Evolutionary conservation across 2,113 vertebrate species (phyloP).

Genomic region (Deroptyus accipitrinus): DNA sequence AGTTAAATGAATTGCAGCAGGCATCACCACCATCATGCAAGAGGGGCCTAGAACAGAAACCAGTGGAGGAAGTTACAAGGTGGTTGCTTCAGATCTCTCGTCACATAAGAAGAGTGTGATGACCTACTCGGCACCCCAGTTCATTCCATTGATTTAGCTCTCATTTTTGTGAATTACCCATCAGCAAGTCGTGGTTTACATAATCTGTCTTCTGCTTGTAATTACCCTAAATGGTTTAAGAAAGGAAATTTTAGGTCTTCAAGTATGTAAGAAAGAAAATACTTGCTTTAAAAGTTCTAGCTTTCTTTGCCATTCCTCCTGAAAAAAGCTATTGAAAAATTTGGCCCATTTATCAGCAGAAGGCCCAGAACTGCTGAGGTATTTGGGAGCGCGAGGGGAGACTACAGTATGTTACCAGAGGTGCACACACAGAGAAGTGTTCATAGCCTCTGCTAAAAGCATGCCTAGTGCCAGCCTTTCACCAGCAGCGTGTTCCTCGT

Average conservation of each 20-base stretch:
- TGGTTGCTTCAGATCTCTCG: background rate
- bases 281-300: background rate
- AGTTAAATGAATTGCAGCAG: background rate
- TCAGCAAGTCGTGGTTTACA: background rate
- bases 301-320: background rate
- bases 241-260: background rate
- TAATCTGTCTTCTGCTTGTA: background rate
- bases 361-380: background rate
- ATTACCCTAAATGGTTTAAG: background rate
- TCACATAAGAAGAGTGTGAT: background rate
- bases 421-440: background rate
- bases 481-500: background rate
- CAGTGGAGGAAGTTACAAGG: background rate
- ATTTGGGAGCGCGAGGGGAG: background rate
- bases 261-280: background rate
- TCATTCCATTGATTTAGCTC: background rate
- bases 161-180: background rate
- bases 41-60: background rate
- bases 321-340: background rate
- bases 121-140: background rate
- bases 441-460: background rate
- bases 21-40: accelerated
- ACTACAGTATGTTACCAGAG: background rate
- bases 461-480: background rate
- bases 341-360: background rate